Evolutionary conservation across 2,888 invertebrate species (phyloP).

Genomic region (Ommatoiulus sabulosus): DNA sequence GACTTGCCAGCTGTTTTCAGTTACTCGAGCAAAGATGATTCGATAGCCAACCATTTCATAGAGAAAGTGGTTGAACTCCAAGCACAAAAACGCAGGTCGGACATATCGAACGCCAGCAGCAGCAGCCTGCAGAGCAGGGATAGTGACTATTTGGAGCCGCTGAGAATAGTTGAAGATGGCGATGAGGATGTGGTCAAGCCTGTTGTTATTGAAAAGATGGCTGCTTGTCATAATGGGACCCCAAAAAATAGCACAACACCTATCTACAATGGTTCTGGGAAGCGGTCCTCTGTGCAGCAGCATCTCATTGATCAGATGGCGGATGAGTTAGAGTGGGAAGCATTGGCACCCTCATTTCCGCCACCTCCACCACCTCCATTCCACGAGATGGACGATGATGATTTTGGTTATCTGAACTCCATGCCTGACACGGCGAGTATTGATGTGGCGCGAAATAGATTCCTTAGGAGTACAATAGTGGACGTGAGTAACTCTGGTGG

Average conservation of each 20-base stretch:
- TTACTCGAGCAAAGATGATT: conserved; percentile 67
- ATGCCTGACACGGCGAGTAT: neutral
- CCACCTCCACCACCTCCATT: conserved; percentile 56
- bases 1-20: conserved; percentile 64
- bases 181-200: conserved; percentile 36
- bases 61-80: conserved; percentile 61
- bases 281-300: neutral
- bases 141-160: conserved; percentile 49
- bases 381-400: conserved; percentile 52
- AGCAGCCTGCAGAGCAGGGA: conserved; percentile 48
- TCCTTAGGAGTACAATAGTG: conserved; percentile 47
- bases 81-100: neutral
- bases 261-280: neutral
- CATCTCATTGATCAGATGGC: neutral
- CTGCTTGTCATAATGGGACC: neutral
- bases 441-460: conserved; percentile 9
- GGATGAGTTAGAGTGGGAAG: conserved; percentile 51
- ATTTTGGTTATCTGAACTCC: neutral
- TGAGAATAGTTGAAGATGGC: conserved; percentile 56
- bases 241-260: neutral
- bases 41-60: conserved; percentile 64
- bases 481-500: neutral
- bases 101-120: conserved; percentile 5
- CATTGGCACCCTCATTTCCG: conserved; percentile 51
- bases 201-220: neutral